Evolutionary conservation across 2,113 vertebrate species (phyloP).

Genomic region (Cichladusa arquata): DNA sequence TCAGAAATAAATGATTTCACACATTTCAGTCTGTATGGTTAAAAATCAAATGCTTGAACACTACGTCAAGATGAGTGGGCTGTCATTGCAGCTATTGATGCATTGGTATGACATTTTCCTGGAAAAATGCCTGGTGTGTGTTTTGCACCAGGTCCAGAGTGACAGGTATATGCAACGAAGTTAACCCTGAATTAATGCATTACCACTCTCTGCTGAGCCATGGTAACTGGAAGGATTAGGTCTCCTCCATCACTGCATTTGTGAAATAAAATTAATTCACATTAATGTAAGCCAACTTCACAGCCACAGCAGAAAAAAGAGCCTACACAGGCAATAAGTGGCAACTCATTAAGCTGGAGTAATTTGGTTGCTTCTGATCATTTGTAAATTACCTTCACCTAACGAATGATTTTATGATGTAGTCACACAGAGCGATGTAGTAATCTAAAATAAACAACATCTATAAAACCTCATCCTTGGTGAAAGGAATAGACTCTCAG

Average conservation of each 20-base stretch:
- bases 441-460: conserved; percentile 1
- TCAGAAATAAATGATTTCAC: background rate
- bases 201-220: background rate
- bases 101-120: background rate
- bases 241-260: background rate
- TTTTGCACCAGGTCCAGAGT: background rate
- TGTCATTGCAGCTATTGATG: rapidly evolving
- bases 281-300: conserved; percentile 15
- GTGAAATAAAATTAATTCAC: conserved; percentile 29
- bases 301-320: conserved; percentile 16
- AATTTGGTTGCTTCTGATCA: conserved; percentile 46
- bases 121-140: background rate
- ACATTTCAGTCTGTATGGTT: background rate
- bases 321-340: conserved; percentile 42
- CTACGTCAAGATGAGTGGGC: background rate
- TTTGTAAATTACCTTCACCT: conserved; percentile 44
- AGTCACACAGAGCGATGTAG: background rate
- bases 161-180: background rate
- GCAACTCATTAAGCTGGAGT: conserved; percentile 40
- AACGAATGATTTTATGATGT: conserved; percentile 38
- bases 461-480: background rate
- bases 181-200: background rate
- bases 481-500: background rate
- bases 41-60: background rate
- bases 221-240: background rate